Evolutionary conservation across 2,113 vertebrate genomes (phyloP).

Genomic region (Dromas ardeola): DNA sequence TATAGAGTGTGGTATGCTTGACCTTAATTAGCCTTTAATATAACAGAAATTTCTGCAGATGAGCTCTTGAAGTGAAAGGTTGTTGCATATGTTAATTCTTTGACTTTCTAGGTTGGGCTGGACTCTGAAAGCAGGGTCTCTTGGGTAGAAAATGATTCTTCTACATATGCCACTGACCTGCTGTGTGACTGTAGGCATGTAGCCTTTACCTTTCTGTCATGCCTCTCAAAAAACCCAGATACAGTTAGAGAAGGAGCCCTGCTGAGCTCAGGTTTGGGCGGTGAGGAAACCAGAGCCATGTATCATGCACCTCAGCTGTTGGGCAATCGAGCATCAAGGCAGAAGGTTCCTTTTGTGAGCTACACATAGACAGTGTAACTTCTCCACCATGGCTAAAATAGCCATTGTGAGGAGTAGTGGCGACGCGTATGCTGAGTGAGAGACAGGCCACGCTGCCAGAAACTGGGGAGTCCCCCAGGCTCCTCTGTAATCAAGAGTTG

Average conservation of each 20-base stretch:
- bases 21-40: neutral
- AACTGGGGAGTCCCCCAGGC: neutral
- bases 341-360: neutral
- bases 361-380: neutral
- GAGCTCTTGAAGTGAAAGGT: neutral
- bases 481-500: neutral
- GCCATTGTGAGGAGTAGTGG: neutral
- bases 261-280: neutral
- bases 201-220: neutral
- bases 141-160: neutral
- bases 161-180: neutral
- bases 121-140: neutral
- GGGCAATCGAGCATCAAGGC: neutral
- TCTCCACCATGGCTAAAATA: neutral
- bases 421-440: accelerated
- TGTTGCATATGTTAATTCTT: accelerated
- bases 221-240: neutral
- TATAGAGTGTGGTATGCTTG: neutral
- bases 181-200: neutral
- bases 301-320: neutral
- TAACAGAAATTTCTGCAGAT: neutral
- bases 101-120: neutral
- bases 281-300: neutral
- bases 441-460: neutral
- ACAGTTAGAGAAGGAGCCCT: neutral